Conservation (phyloP, 2,113 vertebrate genomes). For the Lynx canadensis region DNA sequence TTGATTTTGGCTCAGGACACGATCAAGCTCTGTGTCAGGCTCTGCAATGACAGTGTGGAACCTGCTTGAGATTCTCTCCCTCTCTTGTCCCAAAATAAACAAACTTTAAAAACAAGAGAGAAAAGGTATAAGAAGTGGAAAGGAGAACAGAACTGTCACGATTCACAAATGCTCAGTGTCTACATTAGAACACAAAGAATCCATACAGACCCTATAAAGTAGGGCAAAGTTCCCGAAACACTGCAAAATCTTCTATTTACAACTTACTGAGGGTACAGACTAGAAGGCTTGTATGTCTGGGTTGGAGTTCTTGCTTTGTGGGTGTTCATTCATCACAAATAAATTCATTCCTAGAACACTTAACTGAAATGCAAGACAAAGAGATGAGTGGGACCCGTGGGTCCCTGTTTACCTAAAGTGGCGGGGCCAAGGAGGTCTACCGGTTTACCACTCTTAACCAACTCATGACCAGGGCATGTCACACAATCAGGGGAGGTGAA, state of each 20-base stretch:
- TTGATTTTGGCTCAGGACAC: too few species aligned
- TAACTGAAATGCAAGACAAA: not conserved
- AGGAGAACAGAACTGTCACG: not conserved
- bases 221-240: not conserved
- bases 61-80: too few species aligned
- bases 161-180: not conserved
- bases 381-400: not conserved
- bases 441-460: not conserved
- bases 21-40: too few species aligned
- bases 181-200: not conserved
- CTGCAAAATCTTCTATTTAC: not conserved
- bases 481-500: not conserved
- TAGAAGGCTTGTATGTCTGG: not conserved
- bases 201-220: not conserved
- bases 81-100: too few species aligned
- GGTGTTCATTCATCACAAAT: not conserved
- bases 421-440: not conserved
- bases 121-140: not conserved
- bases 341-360: not conserved
- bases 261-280: not conserved
- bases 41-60: too few species aligned
- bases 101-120: not conserved
- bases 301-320: not conserved
- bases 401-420: not conserved
- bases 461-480: not conserved